phyloP scores from a whole-genome alignment of 2,797 vertebrate genomes.

The Clangula hyemalis region DNA sequence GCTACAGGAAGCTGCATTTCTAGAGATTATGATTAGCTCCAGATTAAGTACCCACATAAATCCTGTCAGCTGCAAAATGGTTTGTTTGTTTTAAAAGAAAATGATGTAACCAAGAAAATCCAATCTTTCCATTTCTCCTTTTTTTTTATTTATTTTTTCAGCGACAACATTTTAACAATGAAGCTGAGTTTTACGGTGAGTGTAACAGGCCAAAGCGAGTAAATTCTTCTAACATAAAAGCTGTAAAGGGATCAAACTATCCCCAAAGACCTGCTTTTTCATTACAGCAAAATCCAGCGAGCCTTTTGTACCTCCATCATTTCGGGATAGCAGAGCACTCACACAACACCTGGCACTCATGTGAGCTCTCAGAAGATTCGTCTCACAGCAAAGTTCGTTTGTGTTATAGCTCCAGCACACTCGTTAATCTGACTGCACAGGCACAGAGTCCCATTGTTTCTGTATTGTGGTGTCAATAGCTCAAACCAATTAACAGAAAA shows the following conservation, averaged over 20 bases:
- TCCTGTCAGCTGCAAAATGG: neutral
- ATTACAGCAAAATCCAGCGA: neutral
- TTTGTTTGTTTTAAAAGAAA: constrained; percentile 42
- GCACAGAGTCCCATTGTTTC: neutral
- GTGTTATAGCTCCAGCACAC: neutral
- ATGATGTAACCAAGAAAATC: neutral
- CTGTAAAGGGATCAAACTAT: neutral
- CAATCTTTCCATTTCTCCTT: neutral
- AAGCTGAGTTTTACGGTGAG: neutral
- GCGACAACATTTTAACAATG: neutral
- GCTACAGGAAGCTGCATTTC: neutral
- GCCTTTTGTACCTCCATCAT: neutral
- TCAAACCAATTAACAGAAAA: constrained; percentile 25
- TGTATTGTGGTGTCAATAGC: neutral
- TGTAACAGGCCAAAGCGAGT: neutral
- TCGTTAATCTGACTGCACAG: neutral
- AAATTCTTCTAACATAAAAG: neutral
- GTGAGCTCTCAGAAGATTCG: neutral
- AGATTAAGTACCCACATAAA: constrained; percentile 33
- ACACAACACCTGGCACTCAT: neutral
- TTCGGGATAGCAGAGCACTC: neutral
- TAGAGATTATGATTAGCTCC: neutral
- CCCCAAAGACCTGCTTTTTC: neutral
- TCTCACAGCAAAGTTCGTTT: neutral
- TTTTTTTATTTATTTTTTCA: neutral